phyloP scores from a whole-genome alignment of 2,113 vertebrate species.

The Lycocorax pyrrhopterus region DNA sequence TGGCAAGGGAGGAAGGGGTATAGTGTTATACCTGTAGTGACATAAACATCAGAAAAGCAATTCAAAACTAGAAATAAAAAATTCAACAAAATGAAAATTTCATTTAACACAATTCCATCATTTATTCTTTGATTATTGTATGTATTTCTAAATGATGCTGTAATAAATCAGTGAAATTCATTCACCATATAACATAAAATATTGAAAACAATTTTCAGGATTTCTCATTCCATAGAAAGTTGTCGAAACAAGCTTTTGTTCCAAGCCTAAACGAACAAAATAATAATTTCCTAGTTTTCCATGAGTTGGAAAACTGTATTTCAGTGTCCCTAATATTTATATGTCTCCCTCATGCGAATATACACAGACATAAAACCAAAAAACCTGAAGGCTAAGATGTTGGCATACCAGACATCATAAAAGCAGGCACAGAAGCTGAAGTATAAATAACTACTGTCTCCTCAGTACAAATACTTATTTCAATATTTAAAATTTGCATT shows the following conservation, averaged over 20 bases:
- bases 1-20: rapidly evolving
- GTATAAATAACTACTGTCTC: background rate
- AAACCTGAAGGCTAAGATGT: background rate
- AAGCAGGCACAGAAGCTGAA: background rate
- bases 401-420: background rate
- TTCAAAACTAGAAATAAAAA: background rate
- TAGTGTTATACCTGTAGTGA: background rate
- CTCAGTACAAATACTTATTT: background rate
- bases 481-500: background rate
- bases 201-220: background rate
- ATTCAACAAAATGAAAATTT: background rate
- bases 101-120: background rate
- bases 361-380: background rate
- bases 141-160: background rate
- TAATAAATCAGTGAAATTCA: background rate
- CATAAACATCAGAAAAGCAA: background rate
- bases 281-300: background rate
- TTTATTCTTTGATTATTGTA: background rate
- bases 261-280: background rate
- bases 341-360: background rate
- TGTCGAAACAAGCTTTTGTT: background rate
- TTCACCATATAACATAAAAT: background rate
- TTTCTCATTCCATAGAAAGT: background rate
- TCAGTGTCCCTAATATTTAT: background rate
- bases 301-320: background rate